Conservation (phyloP, 2,113 vertebrate genomes). For the Pterocles orientalis region DNA sequence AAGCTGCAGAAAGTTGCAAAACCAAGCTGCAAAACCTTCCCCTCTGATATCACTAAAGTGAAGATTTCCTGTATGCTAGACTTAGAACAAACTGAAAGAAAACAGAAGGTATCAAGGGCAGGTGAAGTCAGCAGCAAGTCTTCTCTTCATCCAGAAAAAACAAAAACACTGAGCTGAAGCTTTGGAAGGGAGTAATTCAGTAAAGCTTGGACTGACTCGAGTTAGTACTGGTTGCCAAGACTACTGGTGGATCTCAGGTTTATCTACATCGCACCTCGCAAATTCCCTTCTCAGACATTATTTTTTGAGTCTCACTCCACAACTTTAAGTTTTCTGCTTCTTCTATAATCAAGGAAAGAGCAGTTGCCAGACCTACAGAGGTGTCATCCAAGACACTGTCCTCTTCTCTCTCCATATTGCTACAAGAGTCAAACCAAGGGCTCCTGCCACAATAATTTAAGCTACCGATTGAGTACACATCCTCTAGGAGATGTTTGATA, state of each 20-base stretch:
- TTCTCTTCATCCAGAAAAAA: slow-evolving; percentile 5
- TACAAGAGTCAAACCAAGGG: background rate
- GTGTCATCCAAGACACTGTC: background rate
- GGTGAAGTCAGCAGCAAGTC: slow-evolving; percentile 9
- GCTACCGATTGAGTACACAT: background rate
- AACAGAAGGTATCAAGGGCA: background rate
- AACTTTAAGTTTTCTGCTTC: background rate
- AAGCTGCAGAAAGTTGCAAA: slow-evolving; percentile 45
- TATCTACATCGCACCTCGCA: background rate
- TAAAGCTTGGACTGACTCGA: background rate
- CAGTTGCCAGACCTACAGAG: background rate
- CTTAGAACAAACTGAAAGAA: background rate
- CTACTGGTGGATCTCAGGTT: background rate
- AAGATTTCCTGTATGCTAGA: background rate
- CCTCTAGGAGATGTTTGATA: background rate
- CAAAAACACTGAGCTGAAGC: background rate
- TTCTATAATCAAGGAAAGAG: background rate
- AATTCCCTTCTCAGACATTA: background rate
- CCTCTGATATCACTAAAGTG: slow-evolving; percentile 25
- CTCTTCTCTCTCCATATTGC: background rate
- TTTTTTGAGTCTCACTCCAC: background rate
- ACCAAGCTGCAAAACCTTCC: slow-evolving; percentile 58
- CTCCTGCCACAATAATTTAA: background rate
- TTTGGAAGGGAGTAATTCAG: background rate
- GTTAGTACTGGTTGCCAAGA: background rate